These are phyloP conservation scores for Pyrgilauda ruficollis DNA, from an alignment of 2,113 vertebrate species.

Conservation along the genomic window DNA sequence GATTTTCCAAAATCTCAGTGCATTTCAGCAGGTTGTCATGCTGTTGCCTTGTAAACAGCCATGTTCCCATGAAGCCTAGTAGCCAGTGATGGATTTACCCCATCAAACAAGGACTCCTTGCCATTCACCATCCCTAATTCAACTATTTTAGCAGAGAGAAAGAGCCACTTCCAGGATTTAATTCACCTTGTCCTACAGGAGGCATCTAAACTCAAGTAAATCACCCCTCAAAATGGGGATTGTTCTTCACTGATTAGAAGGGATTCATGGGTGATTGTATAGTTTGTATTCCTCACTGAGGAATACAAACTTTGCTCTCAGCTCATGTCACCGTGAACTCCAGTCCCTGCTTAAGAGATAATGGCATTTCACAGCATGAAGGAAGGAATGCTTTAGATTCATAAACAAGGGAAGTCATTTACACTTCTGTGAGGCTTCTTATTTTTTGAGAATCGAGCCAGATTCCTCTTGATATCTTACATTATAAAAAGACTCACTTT, in stretches of 20 bases:
- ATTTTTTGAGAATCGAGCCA: rapidly evolving
- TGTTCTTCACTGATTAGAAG: background rate
- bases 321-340: background rate
- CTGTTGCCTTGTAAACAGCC: background rate
- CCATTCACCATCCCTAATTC: background rate
- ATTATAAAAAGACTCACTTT: background rate
- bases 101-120: background rate
- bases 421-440: background rate
- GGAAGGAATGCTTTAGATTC: background rate
- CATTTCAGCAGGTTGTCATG: background rate
- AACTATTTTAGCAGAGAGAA: background rate
- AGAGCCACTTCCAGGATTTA: background rate
- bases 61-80: background rate
- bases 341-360: background rate
- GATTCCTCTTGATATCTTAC: background rate
- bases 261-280: background rate
- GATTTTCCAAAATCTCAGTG: background rate
- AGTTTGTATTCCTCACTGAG: background rate
- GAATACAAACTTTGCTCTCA: background rate
- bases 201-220: background rate
- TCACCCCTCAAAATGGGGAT: background rate
- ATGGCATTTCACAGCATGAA: background rate
- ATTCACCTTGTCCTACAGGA: background rate
- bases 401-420: background rate
- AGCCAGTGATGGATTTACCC: background rate